phyloP scores from a whole-genome alignment of 2,888 invertebrate species.

The Asteroscopus sphinx region DNA sequence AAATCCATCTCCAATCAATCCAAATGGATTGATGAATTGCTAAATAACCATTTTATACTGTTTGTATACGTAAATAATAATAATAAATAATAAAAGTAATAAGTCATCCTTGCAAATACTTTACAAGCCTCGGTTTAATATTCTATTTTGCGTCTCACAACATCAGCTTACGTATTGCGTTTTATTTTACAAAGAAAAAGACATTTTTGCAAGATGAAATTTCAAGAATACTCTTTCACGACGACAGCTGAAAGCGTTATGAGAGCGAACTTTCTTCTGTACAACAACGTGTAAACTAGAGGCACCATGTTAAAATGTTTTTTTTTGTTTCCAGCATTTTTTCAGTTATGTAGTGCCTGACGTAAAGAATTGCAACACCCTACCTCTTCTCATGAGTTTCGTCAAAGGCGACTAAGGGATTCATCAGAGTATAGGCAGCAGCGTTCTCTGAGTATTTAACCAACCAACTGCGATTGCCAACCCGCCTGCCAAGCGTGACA shows the following conservation, averaged over 20 bases:
- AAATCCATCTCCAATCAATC: too few species aligned
- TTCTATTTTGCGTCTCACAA: slow-evolving; percentile 42
- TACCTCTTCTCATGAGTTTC: too few species aligned
- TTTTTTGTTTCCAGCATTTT: not conserved
- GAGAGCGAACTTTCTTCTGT: slow-evolving; percentile 67
- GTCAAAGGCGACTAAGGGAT: too few species aligned
- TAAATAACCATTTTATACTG: too few species aligned
- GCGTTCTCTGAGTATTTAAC: too few species aligned
- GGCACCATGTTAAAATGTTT: slow-evolving; percentile 33
- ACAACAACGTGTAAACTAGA: slow-evolving; percentile 51
- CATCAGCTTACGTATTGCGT: slow-evolving; percentile 34
- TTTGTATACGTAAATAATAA: too few species aligned
- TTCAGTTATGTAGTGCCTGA: not conserved
- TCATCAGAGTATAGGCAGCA: too few species aligned
- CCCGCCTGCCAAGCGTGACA: too few species aligned
- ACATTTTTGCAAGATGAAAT: slow-evolving; percentile 61
- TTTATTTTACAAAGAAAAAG: slow-evolving; percentile 47
- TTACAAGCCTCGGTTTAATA: slow-evolving; percentile 25
- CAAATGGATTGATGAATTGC: too few species aligned
- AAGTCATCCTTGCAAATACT: slow-evolving; percentile 30
- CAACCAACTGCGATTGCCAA: too few species aligned
- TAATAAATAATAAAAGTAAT: not conserved
- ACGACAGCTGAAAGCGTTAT: slow-evolving; percentile 64
- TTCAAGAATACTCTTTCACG: slow-evolving; percentile 62
- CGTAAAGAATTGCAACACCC: too few species aligned